phyloP scores from a whole-genome alignment of 2,888 invertebrate genomes.

The Synergus laeviventris region DNA sequence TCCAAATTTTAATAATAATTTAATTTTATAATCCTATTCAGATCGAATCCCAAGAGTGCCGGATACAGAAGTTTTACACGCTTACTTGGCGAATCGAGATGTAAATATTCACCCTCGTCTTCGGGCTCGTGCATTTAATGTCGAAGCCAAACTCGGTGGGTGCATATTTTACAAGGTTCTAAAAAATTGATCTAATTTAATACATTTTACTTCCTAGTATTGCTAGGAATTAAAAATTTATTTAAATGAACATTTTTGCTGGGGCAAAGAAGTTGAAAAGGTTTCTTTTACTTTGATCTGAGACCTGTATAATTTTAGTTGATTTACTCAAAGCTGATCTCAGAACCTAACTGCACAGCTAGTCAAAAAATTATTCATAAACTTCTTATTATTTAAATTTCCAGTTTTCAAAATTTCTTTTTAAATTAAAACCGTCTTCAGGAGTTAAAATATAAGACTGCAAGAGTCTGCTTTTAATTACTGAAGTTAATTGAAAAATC shows the following conservation, averaged over 20 bases:
- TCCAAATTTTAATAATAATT: not conserved
- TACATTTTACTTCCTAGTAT: not conserved
- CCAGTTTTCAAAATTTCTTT: not conserved
- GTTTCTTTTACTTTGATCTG: not conserved
- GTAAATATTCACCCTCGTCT: slow-evolving; percentile 56
- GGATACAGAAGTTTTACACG: slow-evolving; percentile 67
- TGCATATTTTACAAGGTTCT: slow-evolving; percentile 2
- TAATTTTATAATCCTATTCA: slow-evolving; percentile 50
- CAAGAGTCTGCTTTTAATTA: not conserved
- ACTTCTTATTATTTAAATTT: too few species aligned
- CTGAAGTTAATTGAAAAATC: slow-evolving; percentile 4
- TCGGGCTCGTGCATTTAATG: slow-evolving; percentile 65
- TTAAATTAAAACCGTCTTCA: not conserved
- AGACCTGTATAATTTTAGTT: not conserved
- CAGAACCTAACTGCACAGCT: not conserved
- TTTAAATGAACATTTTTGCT: too few species aligned
- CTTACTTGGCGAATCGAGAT: slow-evolving; percentile 66
- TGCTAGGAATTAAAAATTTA: too few species aligned
- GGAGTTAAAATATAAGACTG: not conserved
- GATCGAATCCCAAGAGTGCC: slow-evolving; percentile 66
- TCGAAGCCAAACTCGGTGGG: slow-evolving; percentile 69
- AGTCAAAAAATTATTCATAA: too few species aligned
- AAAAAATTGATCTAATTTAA: not conserved
- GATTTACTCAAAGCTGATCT: not conserved
- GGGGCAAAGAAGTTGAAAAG: not conserved